Evolutionary conservation across 2,113 vertebrate genomes (phyloP).

Genomic region (Rhabdomys dilectus): DNA sequence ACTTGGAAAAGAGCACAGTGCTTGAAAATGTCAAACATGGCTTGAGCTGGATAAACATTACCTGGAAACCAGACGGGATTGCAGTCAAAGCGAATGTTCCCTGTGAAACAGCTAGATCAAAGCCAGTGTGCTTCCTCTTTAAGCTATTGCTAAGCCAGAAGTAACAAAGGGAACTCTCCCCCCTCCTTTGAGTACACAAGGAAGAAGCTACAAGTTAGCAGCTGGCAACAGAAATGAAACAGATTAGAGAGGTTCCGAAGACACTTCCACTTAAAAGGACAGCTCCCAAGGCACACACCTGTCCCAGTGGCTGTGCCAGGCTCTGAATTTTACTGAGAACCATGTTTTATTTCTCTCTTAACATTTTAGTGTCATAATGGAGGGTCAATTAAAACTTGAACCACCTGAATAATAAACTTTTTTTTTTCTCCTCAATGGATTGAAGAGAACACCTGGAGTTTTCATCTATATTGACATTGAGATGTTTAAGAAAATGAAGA

Average conservation of each 20-base stretch:
- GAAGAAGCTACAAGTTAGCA: neutral
- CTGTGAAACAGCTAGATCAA: neutral
- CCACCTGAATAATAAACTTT: slow-evolving; percentile 58
- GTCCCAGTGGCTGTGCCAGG: neutral
- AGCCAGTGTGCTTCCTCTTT: neutral
- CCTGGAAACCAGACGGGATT: neutral
- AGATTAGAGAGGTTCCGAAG: slow-evolving; percentile 64
- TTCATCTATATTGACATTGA: slow-evolving; percentile 52
- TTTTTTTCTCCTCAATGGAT: slow-evolving; percentile 69
- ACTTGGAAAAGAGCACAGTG: neutral
- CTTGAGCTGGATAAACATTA: neutral
- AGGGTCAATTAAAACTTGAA: slow-evolving; percentile 81
- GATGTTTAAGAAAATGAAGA: slow-evolving; percentile 53
- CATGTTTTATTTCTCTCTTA: slow-evolving; percentile 63
- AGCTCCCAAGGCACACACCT: slow-evolving; percentile 21
- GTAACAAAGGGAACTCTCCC: neutral
- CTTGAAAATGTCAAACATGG: neutral
- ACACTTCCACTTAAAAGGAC: slow-evolving; percentile 52
- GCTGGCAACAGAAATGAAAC: slow-evolving; percentile 42
- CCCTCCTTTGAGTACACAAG: neutral
- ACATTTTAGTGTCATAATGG: slow-evolving; percentile 76
- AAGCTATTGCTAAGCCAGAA: neutral
- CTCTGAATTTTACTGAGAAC: slow-evolving; percentile 5
- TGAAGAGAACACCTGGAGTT: slow-evolving; percentile 69
- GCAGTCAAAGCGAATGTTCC: neutral